Conservation (phyloP, 2,888 invertebrate species). For the Balanococcus diminutus region DNA sequence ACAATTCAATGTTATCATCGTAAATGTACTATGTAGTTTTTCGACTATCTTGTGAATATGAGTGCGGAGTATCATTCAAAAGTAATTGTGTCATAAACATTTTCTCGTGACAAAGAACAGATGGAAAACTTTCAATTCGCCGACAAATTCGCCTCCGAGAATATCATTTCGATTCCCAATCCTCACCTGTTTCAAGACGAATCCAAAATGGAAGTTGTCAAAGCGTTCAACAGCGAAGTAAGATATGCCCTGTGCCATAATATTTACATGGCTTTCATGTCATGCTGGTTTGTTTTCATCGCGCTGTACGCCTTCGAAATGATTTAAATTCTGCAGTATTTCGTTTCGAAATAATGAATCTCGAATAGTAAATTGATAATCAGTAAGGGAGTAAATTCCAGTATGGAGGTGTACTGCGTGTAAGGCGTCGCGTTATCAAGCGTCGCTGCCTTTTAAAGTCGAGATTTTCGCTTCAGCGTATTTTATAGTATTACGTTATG, state of each 20-base stretch:
- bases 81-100: conserved; percentile 20
- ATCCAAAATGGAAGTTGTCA: conserved; percentile 77
- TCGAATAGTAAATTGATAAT: background rate
- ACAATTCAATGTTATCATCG: background rate
- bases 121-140: conserved; percentile 32
- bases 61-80: background rate
- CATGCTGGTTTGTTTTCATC: background rate
- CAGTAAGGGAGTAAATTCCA: background rate
- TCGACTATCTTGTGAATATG: background rate
- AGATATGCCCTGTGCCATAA: conserved; percentile 57
- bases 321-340: background rate
- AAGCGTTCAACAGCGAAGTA: conserved; percentile 88
- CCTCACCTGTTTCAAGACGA: conserved; percentile 26
- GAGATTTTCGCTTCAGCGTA: background rate
- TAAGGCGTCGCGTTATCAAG: background rate
- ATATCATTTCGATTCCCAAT: conserved; percentile 18
- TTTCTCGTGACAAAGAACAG: conserved; percentile 2
- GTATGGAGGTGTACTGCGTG: background rate
- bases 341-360: background rate
- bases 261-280: conserved; percentile 1
- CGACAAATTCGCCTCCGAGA: conserved; percentile 6
- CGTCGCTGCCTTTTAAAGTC: background rate
- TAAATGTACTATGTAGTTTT: background rate
- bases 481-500: too few relatives aligned
- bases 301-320: background rate